A percentile compares a stretch with the other conserved stretches of the same genome.
Evolutionary conservation across 2,797 vertebrate genomes (phyloP).

Genomic region (Eutrigla gurnardus): DNA sequence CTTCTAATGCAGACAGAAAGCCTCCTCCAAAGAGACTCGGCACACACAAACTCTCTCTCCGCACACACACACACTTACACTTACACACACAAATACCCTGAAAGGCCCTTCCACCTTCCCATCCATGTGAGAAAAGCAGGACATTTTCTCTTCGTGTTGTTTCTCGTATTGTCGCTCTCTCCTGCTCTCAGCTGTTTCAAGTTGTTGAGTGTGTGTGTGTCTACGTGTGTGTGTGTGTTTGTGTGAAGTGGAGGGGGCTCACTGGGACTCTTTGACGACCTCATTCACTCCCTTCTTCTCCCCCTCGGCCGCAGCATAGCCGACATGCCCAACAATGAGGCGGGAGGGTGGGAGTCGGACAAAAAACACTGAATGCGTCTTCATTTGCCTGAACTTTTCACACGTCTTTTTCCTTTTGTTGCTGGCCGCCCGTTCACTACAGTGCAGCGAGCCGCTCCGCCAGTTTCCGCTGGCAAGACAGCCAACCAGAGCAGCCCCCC

Average conservation of each 20-base stretch:
- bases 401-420: slow-evolving; percentile 80
- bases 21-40: slow-evolving; percentile 73
- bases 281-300: slow-evolving; percentile 71
- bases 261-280: slow-evolving; percentile 76
- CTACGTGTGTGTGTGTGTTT: slow-evolving; percentile 27
- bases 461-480: slow-evolving; percentile 76
- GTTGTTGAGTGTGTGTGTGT: slow-evolving; percentile 47
- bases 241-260: slow-evolving; percentile 53
- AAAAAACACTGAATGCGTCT: slow-evolving; percentile 77
- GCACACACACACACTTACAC: slow-evolving; percentile 51
- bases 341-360: slow-evolving; percentile 68
- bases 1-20: slow-evolving; percentile 80
- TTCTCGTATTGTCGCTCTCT: slow-evolving; percentile 58
- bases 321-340: slow-evolving; percentile 77
- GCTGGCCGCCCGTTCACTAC: slow-evolving; percentile 68
- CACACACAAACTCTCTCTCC: slow-evolving; percentile 48
- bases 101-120: slow-evolving; percentile 69
- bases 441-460: slow-evolving; percentile 62
- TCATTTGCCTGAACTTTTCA: slow-evolving; percentile 86
- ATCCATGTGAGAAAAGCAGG: slow-evolving; percentile 61
- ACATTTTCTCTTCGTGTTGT: slow-evolving; percentile 63
- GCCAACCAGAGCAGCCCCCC: slow-evolving; percentile 64
- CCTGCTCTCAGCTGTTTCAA: slow-evolving; percentile 74
- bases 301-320: slow-evolving; percentile 53
- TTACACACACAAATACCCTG: slow-evolving; percentile 66